Base-by-base conservation (phyloP, 1,140 invertebrate genomes). In the Drosophila pachea region DNA sequence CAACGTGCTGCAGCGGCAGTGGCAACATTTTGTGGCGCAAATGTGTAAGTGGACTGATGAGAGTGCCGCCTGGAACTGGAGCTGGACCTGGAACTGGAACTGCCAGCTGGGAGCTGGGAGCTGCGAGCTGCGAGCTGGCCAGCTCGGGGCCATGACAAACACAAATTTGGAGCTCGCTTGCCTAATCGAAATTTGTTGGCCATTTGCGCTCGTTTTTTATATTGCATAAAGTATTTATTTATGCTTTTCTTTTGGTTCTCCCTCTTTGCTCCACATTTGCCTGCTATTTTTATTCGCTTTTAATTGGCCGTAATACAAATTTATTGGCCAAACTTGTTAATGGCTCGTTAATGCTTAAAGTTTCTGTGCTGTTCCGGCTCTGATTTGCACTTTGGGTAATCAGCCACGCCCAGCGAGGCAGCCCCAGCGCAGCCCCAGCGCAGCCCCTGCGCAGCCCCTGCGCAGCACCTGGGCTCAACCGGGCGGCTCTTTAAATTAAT, bases 241-340 rank as follows among this genome's bases (percentile, higher is more conserved):
- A 67, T 70, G 68, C 35, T 36, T 47, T 12, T 42, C 36, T 11
- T 1, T 40, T 40, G 11, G 9, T 40, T 3, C 38, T 42, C 0
- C 12, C 12, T 42, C n/a, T 11, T 50, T 72, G 56, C 55, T 38
- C 38, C 16, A 52, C 43, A 55, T 59, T 82, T 79, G 76, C 43
- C 68, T 68, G 68, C 71, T 61, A 66, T 79, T 84, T 86, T 86
- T 86, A 86, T 86, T 86, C 35, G 70, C 70, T 81, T 86, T 86
- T 86, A 86, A 86, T 86, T 86, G 81, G 81, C 81, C 81, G 79
- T 86, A 86, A 86, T 86, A 81, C 52, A 86, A 86, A 86, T 86
- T 86, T 86, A 86, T 86, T 74, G 65, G 33, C 38, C 67, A 58
- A 86, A 86, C 82, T 86, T 86, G 76, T 81, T 77, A 86, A 86